phyloP scores from a whole-genome alignment of 2,797 vertebrate species.

The Ispidina lecontei region DNA sequence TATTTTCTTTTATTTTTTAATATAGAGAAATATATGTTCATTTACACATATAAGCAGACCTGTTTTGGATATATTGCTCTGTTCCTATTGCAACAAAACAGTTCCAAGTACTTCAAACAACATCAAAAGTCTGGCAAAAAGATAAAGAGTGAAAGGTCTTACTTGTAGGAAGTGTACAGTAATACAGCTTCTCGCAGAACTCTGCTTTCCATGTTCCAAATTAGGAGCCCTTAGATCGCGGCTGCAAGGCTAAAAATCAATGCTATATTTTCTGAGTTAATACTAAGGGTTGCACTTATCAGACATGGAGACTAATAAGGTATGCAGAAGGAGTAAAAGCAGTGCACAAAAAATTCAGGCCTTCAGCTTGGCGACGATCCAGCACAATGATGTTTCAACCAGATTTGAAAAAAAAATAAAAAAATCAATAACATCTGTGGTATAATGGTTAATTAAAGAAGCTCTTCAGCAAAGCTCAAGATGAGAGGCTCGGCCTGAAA shows the following conservation, averaged over 20 bases:
- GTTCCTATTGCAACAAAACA: not conserved
- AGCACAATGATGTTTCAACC: slow-evolving; percentile 90
- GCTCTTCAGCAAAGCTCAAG: slow-evolving; percentile 97
- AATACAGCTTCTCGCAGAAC: slow-evolving; percentile 67
- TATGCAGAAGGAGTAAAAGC: slow-evolving; percentile 97
- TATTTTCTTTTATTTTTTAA: not conserved
- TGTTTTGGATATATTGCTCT: not conserved
- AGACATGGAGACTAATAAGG: slow-evolving; percentile 99
- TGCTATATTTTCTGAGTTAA: slow-evolving; percentile 98
- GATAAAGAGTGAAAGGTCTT: slow-evolving; percentile 41
- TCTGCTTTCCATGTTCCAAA: slow-evolving; percentile 86
- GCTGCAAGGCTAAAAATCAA: slow-evolving; percentile 92
- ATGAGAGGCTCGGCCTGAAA: slow-evolving; percentile 97
- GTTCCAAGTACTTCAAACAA: slow-evolving; percentile 12
- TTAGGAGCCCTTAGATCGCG: slow-evolving; percentile 84
- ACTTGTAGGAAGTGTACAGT: slow-evolving; percentile 69
- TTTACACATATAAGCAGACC: not conserved
- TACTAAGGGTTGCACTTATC: slow-evolving; percentile 92
- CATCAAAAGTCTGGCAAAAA: slow-evolving; percentile 13
- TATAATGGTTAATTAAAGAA: slow-evolving; percentile 99
- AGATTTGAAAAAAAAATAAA: slow-evolving; percentile 82
- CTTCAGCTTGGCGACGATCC: slow-evolving; percentile 87
- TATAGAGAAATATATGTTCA: not conserved
- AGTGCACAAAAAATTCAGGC: slow-evolving; percentile 82
- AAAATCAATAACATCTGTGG: slow-evolving; percentile 99